These are phyloP conservation scores for Cyphomyrus discorhynchus DNA, from an alignment of 2,113 vertebrate genomes.

Conservation along the genomic window DNA sequence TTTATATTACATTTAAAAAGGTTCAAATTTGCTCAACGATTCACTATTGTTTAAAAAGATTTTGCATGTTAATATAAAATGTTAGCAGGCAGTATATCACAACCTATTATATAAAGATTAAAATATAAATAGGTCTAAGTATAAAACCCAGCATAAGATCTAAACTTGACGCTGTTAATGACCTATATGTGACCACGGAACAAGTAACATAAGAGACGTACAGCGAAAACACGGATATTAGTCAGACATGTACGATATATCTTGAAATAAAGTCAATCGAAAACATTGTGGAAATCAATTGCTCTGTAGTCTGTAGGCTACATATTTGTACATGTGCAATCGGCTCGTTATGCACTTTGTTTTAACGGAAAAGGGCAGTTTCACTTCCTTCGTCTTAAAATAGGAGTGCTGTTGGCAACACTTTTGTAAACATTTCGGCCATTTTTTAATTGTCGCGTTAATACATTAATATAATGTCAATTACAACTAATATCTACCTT, in stretches of 20 bases:
- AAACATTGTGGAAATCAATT: neutral
- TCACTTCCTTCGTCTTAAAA: constrained; percentile 33
- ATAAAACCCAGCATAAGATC: neutral
- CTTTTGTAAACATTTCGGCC: neutral
- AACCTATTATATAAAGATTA: neutral
- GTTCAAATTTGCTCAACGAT: neutral
- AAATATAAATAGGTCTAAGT: neutral
- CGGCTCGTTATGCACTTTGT: neutral
- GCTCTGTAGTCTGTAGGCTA: neutral
- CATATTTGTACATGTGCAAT: neutral
- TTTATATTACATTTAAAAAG: neutral
- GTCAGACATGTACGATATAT: neutral
- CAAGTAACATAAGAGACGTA: neutral
- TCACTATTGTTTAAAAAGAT: neutral
- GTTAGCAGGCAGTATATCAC: neutral
- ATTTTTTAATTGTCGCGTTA: neutral
- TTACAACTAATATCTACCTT: neutral
- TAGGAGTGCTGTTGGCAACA: constrained; percentile 2
- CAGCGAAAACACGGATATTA: neutral
- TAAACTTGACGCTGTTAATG: neutral
- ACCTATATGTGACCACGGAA: neutral
- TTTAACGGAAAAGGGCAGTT: constrained; percentile 20
- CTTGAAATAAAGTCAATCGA: neutral
- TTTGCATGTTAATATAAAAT: neutral
- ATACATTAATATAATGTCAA: neutral